phyloP scores from a whole-genome alignment of 2,797 vertebrate genomes.

The Furcifer pardalis region DNA sequence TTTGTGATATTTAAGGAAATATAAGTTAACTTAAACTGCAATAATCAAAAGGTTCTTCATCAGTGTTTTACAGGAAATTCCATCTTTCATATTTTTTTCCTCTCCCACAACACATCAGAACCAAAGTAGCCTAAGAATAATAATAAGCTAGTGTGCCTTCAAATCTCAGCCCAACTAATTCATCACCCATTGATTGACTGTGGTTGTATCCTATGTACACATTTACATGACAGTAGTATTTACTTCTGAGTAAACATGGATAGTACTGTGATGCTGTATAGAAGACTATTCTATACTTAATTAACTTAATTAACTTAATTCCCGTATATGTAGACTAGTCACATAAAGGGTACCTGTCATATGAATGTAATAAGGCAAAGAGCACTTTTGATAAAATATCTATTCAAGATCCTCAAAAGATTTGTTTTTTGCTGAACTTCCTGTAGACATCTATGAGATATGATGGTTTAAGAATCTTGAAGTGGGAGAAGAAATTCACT shows the following conservation, averaged over 20 bases:
- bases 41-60: background rate
- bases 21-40: background rate
- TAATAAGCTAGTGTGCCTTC: background rate
- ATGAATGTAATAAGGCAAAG: background rate
- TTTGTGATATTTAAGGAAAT: background rate
- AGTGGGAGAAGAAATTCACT: background rate
- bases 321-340: background rate
- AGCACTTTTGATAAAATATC: background rate
- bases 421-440: background rate
- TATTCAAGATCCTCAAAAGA: background rate
- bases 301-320: background rate
- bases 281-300: no score
- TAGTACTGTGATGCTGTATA: background rate
- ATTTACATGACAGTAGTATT: background rate
- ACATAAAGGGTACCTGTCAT: background rate
- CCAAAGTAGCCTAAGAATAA: background rate
- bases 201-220: background rate
- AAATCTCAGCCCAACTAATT: background rate
- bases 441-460: background rate
- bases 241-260: background rate
- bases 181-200: background rate
- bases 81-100: background rate
- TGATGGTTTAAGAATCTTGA: background rate
- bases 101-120: background rate
- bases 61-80: background rate